Evolutionary conservation across 2,797 vertebrate species (phyloP), one percentile per base, ranked within the genome.

Genomic region (Prunella strophiata): DNA sequence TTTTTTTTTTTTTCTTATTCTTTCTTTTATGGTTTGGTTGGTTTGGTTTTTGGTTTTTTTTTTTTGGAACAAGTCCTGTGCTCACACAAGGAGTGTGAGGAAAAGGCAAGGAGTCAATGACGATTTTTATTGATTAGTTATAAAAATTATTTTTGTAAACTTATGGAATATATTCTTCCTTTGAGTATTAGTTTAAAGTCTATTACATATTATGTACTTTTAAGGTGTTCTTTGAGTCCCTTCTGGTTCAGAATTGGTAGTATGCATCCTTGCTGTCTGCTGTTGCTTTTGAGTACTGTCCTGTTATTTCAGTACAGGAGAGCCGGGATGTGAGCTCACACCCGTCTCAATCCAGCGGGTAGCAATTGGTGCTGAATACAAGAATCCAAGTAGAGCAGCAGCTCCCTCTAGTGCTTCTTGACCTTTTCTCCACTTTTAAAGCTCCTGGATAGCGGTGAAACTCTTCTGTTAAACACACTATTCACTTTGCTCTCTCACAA

Each of bases 361-460:
- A 88, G 65, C 88, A 77, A 91, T 96, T 97, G 82, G 76, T 50
- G 45, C 61, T 88, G 82, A 85, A 95, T 88, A 68, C 38, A 34
- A 72, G 75, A 92, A 85, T 36, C 38, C 68, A 68, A 8, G 7
- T 94, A 27, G 94, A 92, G 71, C 98, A 96, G 95, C 98, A 98
- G 98, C 98, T 83, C 98, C 98, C 98, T 98, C 98, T 98, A 97
- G 96, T 96, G 98, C 83, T 95, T 62, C 48, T 23, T 14, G 16
- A 42, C 42, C 45, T 23, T 20, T 54, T 86, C 38, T n/a, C 48
- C 11, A 14, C 10, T 88, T 51, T 8, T 13, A 29, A 68, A 54
- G 27, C 50, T 25, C n/a, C n/a, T 50, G 7, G 27, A 21, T 10
- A 50, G 32, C 29, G 23, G 27, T 22, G 55, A 40, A 86, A 71